Percentiles rank a stretch among this genome's conserved stretches.
phyloP scores from a whole-genome alignment of 1,140 invertebrate genomes.

The Chelonus insularis region DNA sequence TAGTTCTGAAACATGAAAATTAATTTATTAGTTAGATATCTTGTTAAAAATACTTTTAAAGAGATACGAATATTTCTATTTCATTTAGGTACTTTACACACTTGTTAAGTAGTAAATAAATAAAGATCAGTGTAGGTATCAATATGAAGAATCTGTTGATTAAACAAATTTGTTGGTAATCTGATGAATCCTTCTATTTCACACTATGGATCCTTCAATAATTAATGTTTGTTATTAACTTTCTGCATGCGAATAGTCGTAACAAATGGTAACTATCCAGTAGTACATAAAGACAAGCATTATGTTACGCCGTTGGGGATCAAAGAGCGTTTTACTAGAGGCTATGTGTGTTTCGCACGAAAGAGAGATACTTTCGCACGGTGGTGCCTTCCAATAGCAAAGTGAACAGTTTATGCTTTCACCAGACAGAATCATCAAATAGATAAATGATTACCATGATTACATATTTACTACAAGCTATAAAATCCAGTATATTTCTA shows the following conservation, averaged over 20 bases:
- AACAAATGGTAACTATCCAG: constrained; percentile 16
- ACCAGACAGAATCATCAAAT: constrained; percentile 41
- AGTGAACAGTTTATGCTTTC: constrained; percentile 39
- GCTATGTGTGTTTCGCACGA: constrained; percentile 17
- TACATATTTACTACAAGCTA: constrained; percentile 32
- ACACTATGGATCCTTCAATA: constrained; percentile 5
- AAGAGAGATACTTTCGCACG: constrained; percentile 28
- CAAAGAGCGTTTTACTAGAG: background rate
- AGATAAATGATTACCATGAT: constrained; percentile 40
- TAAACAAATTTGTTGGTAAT: background rate
- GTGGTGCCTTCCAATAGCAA: constrained; percentile 21
- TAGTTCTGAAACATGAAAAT: too few species aligned
- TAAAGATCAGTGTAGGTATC: too few species aligned
- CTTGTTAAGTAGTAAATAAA: too few species aligned
- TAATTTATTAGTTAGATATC: too few species aligned
- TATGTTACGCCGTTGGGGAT: constrained; percentile 19
- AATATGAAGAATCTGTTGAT: background rate
- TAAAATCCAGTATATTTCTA: constrained; percentile 23
- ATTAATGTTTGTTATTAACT: constrained; percentile 16
- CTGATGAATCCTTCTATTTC: background rate
- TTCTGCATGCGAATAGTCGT: constrained; percentile 2
- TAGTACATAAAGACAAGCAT: constrained; percentile 28
- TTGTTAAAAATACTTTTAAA: too few species aligned
- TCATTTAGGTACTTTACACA: too few species aligned
- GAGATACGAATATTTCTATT: too few species aligned